A percentile compares a stretch with the other conserved stretches of the same genome.
These are phyloP conservation scores for Butorides virescens DNA, from an alignment of 2,113 vertebrate genomes.

Conservation along the genomic window DNA sequence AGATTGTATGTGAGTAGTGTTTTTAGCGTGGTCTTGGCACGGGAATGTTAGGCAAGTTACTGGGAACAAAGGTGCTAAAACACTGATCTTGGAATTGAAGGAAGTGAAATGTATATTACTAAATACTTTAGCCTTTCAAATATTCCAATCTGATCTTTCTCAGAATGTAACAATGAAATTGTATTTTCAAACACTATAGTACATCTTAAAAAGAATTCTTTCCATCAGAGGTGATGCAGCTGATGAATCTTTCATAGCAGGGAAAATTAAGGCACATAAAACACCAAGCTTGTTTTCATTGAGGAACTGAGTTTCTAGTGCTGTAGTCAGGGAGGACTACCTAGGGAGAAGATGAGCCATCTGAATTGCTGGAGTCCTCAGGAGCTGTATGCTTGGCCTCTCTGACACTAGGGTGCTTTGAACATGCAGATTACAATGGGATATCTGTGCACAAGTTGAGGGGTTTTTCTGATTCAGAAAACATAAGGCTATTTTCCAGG, in stretches of 20 bases:
- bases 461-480: background rate
- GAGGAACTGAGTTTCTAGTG: background rate
- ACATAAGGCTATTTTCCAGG: background rate
- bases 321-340: background rate
- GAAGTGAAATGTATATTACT: background rate
- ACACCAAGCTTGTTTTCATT: background rate
- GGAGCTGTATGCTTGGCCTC: background rate
- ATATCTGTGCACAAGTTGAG: background rate
- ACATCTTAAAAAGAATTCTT: background rate
- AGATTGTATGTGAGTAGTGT: accelerated
- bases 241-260: background rate
- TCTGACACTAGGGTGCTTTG: background rate
- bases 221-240: background rate
- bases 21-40: background rate
- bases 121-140: background rate
- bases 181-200: background rate
- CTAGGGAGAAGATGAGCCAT: too few relatives aligned
- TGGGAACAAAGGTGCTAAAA: background rate
- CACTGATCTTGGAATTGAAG: background rate
- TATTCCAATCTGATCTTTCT: background rate
- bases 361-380: background rate
- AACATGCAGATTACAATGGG: background rate
- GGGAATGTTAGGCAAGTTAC: background rate
- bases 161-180: background rate
- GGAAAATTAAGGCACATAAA: background rate